These are phyloP conservation scores for Myrmecophaga tridactyla DNA, from an alignment of 2,113 vertebrate species.

Conservation along the genomic window DNA sequence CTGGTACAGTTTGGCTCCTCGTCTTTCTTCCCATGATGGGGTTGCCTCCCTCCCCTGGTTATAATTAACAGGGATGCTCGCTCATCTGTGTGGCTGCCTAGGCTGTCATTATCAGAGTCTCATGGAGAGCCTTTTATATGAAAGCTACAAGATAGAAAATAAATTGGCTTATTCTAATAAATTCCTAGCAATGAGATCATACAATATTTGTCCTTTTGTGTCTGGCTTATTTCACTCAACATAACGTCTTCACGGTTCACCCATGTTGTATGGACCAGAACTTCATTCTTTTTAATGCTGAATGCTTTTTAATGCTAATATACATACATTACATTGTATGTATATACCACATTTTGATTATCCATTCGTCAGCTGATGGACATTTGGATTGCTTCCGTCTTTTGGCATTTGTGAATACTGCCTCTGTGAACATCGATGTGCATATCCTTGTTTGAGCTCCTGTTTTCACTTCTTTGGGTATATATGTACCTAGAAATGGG, in stretches of 20 bases:
- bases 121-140: slow-evolving; percentile 16
- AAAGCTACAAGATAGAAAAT: slow-evolving; percentile 45
- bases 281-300: no score
- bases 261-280: not conserved
- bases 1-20: not conserved
- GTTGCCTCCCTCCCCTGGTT: not conserved
- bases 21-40: not conserved
- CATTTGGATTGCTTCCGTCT: no score
- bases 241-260: not conserved
- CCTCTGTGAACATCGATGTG: no score
- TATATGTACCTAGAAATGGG: no score
- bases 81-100: not conserved
- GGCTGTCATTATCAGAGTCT: slow-evolving; percentile 10
- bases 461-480: no score
- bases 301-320: no score
- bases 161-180: no score
- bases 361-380: no score
- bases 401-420: no score
- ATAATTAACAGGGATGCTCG: not conserved
- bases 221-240: not conserved
- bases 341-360: no score
- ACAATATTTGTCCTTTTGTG: not conserved
- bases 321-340: no score
- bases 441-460: no score
- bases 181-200: not conserved